Evolutionary conservation across 2,113 vertebrate genomes (phyloP).

Genomic region (Apodemus speciosus): DNA sequence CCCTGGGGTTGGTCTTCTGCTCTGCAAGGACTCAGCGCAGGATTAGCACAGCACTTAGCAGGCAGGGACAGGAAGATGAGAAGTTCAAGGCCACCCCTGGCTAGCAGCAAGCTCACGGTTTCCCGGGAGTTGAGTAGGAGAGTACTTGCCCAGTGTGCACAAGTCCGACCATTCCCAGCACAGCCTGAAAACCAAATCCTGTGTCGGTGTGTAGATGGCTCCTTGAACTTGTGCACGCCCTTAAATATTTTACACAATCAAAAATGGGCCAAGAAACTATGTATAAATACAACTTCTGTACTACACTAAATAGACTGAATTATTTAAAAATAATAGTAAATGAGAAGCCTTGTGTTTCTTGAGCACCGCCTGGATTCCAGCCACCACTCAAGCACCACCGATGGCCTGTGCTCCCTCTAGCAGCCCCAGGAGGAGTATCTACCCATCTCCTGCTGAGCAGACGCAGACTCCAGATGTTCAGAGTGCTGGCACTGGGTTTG

Average conservation of each 20-base stretch:
- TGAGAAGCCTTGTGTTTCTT: neutral
- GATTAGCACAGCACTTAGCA: neutral
- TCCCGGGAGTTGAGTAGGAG: too few species aligned
- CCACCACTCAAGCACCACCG: neutral
- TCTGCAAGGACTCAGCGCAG: neutral
- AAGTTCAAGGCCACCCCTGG: neutral
- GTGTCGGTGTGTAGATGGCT: neutral
- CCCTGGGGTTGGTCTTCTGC: neutral
- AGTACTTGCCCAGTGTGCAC: neutral
- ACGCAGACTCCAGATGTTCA: neutral
- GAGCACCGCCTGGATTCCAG: neutral
- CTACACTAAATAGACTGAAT: neutral
- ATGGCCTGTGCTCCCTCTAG: neutral
- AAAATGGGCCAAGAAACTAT: neutral
- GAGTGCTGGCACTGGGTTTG: neutral
- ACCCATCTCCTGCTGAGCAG: neutral
- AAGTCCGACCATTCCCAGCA: neutral
- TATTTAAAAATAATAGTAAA: neutral
- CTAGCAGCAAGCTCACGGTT: neutral
- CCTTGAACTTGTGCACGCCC: neutral
- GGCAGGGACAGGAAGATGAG: neutral
- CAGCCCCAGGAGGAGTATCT: too few species aligned
- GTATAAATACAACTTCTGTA: conserved; percentile 16
- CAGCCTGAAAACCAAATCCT: neutral
- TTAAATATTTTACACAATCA: neutral